Evolutionary conservation across 2,888 invertebrate species (phyloP).

Genomic region (Mystacides longicornis): DNA sequence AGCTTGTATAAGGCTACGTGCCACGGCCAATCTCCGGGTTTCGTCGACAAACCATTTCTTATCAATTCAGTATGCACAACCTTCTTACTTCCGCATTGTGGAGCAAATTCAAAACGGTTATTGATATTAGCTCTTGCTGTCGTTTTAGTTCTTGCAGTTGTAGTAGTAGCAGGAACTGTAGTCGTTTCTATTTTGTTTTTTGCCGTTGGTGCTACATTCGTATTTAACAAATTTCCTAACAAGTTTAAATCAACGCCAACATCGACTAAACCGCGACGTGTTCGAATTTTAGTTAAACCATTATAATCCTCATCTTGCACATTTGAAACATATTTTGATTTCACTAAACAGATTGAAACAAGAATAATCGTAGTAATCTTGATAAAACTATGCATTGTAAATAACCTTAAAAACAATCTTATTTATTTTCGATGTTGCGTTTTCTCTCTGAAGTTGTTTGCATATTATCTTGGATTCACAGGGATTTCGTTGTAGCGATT

Average conservation of each 20-base stretch:
- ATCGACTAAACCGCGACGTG: slow-evolving; percentile 11
- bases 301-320: background rate
- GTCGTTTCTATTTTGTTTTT: background rate
- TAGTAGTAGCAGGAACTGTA: background rate
- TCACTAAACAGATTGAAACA: background rate
- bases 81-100: slow-evolving; percentile 33
- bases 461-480: too few species aligned
- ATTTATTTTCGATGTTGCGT: too few species aligned
- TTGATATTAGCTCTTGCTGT: background rate
- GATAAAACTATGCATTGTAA: too few species aligned
- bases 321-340: background rate
- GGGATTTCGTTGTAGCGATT: too few species aligned
- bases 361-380: too few species aligned
- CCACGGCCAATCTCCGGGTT: slow-evolving; percentile 42
- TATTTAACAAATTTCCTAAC: background rate
- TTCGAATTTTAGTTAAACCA: background rate
- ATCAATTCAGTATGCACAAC: slow-evolving; percentile 34
- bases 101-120: background rate
- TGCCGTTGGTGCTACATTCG: background rate
- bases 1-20: slow-evolving; percentile 35
- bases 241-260: slow-evolving; percentile 9
- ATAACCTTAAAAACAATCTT: too few species aligned
- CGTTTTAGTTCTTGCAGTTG: too few species aligned
- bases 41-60: slow-evolving; percentile 33
- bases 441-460: too few species aligned